Evolutionary conservation across 2,797 vertebrate genomes (phyloP).

Genomic region (Rhinichthys osculus): DNA sequence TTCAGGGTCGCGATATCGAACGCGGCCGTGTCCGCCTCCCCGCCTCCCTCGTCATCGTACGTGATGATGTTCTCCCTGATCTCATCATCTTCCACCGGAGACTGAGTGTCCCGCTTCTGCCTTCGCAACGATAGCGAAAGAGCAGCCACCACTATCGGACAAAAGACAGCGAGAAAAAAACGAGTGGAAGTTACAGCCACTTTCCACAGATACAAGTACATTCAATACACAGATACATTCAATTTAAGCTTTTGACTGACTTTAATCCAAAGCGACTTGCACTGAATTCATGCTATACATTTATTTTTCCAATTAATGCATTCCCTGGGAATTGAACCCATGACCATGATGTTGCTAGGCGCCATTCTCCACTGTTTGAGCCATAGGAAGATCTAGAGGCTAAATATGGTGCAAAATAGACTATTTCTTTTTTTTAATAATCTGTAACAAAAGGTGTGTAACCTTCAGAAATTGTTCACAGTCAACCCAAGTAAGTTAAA

Average conservation of each 20-base stretch:
- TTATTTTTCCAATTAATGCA: background rate
- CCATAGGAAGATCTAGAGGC: background rate
- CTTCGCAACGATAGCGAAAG: constrained; percentile 80
- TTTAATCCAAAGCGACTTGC: background rate
- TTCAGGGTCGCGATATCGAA: constrained; percentile 89
- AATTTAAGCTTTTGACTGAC: background rate
- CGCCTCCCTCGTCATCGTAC: constrained; percentile 91
- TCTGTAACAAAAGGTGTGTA: background rate
- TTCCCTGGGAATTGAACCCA: background rate
- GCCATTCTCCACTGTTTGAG: background rate
- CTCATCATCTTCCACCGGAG: constrained; percentile 79
- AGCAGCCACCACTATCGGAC: constrained; percentile 76
- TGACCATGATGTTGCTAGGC: background rate
- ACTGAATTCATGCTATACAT: background rate
- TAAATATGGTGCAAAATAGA: background rate
- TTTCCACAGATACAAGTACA: background rate
- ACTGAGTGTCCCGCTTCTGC: constrained; percentile 79
- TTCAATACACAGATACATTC: background rate
- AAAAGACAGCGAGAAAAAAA: constrained; percentile 44
- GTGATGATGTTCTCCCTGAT: constrained; percentile 85
- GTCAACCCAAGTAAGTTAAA: background rate
- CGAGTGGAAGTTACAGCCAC: background rate
- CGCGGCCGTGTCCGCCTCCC: constrained; percentile 90
- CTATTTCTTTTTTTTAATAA: background rate
- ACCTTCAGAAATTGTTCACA: background rate